Percentiles rank a stretch among this genome's conserved stretches.
Evolutionary conservation across 2,797 vertebrate species (phyloP).

Genomic region (Eospalax fontanierii): DNA sequence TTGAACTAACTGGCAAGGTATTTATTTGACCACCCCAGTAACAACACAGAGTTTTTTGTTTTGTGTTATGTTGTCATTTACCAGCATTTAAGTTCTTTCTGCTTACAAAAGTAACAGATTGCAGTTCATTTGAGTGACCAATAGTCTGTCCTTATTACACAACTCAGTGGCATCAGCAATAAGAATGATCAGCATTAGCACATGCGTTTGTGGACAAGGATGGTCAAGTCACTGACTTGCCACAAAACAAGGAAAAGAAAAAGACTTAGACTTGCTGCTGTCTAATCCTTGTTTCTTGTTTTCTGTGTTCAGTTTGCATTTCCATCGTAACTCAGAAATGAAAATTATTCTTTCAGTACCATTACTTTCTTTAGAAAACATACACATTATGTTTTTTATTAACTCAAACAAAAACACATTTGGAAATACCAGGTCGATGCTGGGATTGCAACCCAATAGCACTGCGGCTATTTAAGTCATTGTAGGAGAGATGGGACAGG

Average conservation of each 20-base stretch:
- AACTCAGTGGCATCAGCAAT: neutral
- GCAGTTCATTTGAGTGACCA: constrained; percentile 9
- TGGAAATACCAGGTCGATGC: neutral
- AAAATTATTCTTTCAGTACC: constrained; percentile 50
- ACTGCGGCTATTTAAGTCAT: constrained; percentile 46
- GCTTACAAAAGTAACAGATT: neutral
- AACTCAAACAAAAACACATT: neutral
- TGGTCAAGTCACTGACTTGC: constrained; percentile 21
- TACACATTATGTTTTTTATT: constrained; percentile 21
- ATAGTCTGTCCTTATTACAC: constrained; percentile 23
- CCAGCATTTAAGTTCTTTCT: neutral
- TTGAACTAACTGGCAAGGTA: neutral
- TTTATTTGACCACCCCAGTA: neutral
- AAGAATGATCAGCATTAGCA: neutral
- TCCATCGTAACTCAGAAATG: constrained; percentile 47
- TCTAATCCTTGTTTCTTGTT: neutral
- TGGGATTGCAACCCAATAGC: neutral
- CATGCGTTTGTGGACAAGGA: neutral
- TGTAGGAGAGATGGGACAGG: neutral
- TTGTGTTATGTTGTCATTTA: neutral
- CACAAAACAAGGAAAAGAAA: neutral
- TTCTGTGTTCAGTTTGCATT: constrained; percentile 31
- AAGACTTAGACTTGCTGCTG: constrained; percentile 12
- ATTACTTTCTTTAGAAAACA: constrained; percentile 38
- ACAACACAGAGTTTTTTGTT: neutral